A percentile compares a stretch with the other conserved stretches of the same genome.
These are phyloP conservation scores for Tenthredo distinguenda DNA, from an alignment of 2,888 invertebrate genomes.

Conservation along the genomic window DNA sequence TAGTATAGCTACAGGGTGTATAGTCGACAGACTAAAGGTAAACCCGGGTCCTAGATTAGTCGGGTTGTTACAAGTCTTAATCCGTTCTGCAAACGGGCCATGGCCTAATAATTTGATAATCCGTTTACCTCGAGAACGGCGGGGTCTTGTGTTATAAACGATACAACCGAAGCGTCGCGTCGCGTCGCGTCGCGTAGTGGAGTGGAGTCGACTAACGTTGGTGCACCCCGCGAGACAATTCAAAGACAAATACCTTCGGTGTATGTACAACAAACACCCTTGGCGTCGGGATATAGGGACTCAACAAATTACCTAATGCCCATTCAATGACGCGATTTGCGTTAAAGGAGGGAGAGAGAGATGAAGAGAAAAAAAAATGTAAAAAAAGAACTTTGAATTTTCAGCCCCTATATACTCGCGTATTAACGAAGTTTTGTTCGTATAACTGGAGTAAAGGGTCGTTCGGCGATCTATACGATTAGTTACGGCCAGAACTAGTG, in stretches of 20 bases:
- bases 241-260: not conserved
- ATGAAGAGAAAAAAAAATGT: no score
- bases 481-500: not conserved
- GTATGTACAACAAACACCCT: not conserved
- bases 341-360: no score
- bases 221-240: not conserved
- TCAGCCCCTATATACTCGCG: not conserved
- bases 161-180: not conserved
- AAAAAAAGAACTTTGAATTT: not conserved
- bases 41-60: constrained; percentile 36
- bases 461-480: not conserved
- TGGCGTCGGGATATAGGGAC: no score
- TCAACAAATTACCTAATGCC: not conserved
- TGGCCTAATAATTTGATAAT: constrained; percentile 48
- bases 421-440: not conserved
- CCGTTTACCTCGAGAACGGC: constrained; percentile 28
- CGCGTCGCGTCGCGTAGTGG: not conserved
- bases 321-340: not conserved
- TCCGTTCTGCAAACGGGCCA: constrained; percentile 43
- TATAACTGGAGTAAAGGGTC: not conserved
- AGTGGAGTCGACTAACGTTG: not conserved
- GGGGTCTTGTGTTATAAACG: not conserved
- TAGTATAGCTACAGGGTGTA: not conserved
- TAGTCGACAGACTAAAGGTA: constrained; percentile 16
- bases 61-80: constrained; percentile 41